phyloP scores from a whole-genome alignment of 2,113 vertebrate species.

The Psammodynastes pulverulentus region DNA sequence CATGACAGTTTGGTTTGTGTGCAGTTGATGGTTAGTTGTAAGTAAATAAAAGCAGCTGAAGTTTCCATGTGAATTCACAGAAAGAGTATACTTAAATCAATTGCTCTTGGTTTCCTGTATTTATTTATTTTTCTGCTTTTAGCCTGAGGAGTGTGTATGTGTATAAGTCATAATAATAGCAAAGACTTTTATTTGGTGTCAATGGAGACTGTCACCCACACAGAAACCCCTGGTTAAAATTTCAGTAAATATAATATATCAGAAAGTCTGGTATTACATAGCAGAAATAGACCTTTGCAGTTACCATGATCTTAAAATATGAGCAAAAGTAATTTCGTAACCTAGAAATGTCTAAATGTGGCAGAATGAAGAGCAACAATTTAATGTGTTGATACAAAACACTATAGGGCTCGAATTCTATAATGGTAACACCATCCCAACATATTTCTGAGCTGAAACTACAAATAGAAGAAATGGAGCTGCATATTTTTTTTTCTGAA shows the following conservation, averaged over 20 bases:
- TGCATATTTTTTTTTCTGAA: neutral
- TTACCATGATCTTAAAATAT: neutral
- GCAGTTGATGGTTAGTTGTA: neutral
- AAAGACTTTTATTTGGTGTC: neutral
- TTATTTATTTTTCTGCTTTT: slow-evolving; percentile 27
- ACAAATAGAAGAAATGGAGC: neutral
- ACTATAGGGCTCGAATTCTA: neutral
- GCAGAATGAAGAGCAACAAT: neutral
- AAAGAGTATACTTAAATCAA: slow-evolving; percentile 23
- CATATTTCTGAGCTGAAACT: neutral
- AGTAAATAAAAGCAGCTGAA: slow-evolving; percentile 19
- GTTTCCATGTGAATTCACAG: neutral
- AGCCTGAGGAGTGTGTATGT: slow-evolving; percentile 10
- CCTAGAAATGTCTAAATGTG: neutral
- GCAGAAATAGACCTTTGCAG: slow-evolving; percentile 20
- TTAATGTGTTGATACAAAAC: neutral
- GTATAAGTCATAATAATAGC: neutral
- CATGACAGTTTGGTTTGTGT: neutral
- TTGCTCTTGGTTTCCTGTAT: slow-evolving; percentile 7
- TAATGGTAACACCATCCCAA: neutral
- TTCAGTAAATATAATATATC: neutral
- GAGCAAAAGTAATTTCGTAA: neutral
- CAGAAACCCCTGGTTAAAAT: neutral
- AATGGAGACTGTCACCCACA: neutral
- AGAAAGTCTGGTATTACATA: slow-evolving; percentile 29